Percentiles rank a stretch among this genome's conserved stretches.
phyloP scores from a whole-genome alignment of 2,113 vertebrate genomes.

The Porphyrio hochstetteri region DNA sequence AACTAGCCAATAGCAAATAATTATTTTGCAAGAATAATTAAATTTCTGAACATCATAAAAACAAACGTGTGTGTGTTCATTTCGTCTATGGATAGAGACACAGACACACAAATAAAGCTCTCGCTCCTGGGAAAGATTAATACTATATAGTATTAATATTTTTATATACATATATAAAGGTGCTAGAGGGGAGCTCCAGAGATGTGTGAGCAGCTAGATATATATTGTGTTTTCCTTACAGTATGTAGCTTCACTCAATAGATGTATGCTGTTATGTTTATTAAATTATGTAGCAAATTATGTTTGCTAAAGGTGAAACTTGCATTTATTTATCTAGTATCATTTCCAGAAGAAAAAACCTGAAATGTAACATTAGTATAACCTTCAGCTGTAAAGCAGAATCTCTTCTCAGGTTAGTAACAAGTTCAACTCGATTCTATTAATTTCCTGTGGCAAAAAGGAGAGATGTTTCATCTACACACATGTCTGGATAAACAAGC shows the following conservation, averaged over 20 bases:
- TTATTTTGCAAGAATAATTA: constrained; percentile 56
- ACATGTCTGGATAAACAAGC: background rate
- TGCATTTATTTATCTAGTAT: background rate
- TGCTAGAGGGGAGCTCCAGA: background rate
- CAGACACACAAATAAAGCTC: background rate
- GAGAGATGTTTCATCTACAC: background rate
- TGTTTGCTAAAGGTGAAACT: background rate
- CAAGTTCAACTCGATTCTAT: background rate
- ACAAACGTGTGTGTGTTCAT: background rate
- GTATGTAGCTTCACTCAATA: background rate
- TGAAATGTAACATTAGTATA: background rate
- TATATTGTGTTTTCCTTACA: background rate
- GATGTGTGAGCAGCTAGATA: background rate
- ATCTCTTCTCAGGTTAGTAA: background rate
- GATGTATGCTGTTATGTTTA: background rate
- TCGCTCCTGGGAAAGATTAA: background rate
- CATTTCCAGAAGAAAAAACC: background rate
- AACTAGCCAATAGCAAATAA: background rate
- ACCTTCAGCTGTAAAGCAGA: background rate
- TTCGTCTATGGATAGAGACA: background rate
- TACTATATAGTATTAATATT: background rate
- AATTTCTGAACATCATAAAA: constrained; percentile 15
- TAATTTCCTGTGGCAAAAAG: background rate
- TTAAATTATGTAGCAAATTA: background rate
- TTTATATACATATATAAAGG: background rate